Base-by-base conservation (phyloP, 2,888 invertebrate genomes). In the Aleiodes alternator region DNA sequence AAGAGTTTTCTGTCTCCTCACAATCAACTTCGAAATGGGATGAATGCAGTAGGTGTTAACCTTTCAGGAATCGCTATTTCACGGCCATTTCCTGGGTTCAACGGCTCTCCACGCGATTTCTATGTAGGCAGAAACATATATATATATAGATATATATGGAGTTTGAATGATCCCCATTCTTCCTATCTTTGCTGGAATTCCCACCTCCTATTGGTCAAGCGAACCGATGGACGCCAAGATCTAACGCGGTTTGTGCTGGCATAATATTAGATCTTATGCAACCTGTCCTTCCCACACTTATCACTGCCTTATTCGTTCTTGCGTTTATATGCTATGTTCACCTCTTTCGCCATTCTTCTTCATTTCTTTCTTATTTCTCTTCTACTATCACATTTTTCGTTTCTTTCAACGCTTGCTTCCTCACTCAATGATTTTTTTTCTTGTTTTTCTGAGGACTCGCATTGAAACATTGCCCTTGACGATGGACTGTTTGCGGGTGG, bases 271-370 rank as follows among this genome's bases (percentile, higher is more conserved):
- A 84, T 83, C 86, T 86, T 87, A 85, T 88, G 87, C 85, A 88
- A 87, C 85, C 83, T 87, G 88, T 88, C 89, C 88, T 89, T 89
- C 89, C 89, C 89, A 89, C 89, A 89, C 89, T 89, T 88, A 89
- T 89, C 88, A 88, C 86, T 85, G 86, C 84, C 84, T 81, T 80
- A 79, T 76, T 77, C 79, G 69, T 77, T 71, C 73, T 73, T 76
- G 53, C 77, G 68, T 72, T 77, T 71, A 66, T 71, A 66, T 73
- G 69, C 66, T 57, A 34, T 57, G 55, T 75, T 74, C 57, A 61
- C 74, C 75, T 77, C 79, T 71, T 34, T 78, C 77, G 66, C 61
- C 72, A 68, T 69, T 61, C 31, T 78, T 53, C 31, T 76, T 59
- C 69, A 12, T 64, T 76, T 34, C 66, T 68, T 9, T 14, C 11